Conservation (phyloP, 2,113 vertebrate genomes). For the Burhinus bistriatus region DNA sequence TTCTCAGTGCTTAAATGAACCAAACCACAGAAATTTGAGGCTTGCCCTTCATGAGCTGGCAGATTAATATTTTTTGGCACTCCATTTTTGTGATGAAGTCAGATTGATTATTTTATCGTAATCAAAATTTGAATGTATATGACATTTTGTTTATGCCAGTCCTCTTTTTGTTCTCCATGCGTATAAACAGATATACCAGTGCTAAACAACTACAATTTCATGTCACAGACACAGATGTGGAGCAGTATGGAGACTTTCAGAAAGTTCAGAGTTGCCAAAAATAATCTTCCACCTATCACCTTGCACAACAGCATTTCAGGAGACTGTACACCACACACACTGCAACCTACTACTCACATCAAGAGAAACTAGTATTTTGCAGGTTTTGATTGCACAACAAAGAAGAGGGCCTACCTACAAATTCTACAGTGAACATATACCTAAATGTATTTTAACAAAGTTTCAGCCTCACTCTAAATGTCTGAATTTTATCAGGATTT, state of each 20-base stretch:
- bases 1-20: constrained; percentile 14
- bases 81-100: constrained; percentile 46
- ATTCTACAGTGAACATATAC: neutral
- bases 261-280: constrained; percentile 42
- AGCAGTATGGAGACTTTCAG: constrained; percentile 16
- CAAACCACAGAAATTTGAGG: constrained; percentile 34
- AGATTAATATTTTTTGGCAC: constrained; percentile 37
- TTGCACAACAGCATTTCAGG: neutral
- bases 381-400: neutral
- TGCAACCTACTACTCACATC: neutral
- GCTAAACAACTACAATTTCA: constrained; percentile 63
- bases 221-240: constrained; percentile 65
- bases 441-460: neutral
- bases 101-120: constrained; percentile 66
- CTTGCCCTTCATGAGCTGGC: constrained; percentile 42
- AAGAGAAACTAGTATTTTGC: neutral
- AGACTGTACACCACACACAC: neutral
- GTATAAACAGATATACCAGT: constrained; percentile 69
- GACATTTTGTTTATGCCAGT: constrained; percentile 73
- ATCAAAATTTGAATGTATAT: constrained; percentile 70
- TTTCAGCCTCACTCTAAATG: neutral
- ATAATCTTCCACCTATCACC: constrained; percentile 40
- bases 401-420: neutral
- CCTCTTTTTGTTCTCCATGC: constrained; percentile 69
- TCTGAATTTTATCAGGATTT: neutral